phyloP scores from a whole-genome alignment of 2,113 vertebrate species.

The Atlantisia rogersi region DNA sequence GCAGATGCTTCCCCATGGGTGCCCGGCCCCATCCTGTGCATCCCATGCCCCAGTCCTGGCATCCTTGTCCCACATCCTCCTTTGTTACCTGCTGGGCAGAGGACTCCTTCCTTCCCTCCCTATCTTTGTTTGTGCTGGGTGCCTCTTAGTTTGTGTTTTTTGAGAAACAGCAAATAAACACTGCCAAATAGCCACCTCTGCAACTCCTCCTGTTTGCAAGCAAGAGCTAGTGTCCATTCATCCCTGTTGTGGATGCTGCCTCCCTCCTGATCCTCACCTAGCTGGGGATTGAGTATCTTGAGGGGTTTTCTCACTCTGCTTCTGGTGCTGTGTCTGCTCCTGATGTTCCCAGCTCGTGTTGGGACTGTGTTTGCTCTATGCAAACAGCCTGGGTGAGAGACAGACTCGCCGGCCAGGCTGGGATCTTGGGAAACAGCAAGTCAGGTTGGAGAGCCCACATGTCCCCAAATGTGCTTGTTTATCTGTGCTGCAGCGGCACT shows the following conservation, averaged over 20 bases:
- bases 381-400: accelerated
- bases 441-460: not conserved
- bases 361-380: not conserved
- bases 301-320: not conserved
- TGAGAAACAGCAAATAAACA: not conserved
- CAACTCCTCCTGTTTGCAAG: not conserved
- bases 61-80: accelerated
- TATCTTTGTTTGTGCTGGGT: not conserved
- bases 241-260: not conserved
- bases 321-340: not conserved
- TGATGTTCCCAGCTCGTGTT: accelerated
- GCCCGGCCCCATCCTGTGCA: not conserved
- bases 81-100: not conserved
- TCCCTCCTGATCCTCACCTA: not conserved
- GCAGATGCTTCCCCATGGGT: not conserved
- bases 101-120: not conserved
- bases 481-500: accelerated
- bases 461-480: not conserved
- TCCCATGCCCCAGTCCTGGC: too few relatives aligned
- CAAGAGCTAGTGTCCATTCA: not conserved
- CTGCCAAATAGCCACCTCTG: not conserved
- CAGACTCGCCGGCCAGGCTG: not conserved
- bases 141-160: not conserved
- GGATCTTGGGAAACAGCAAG: not conserved
- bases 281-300: not conserved